These are phyloP conservation scores for Cephus rjabovi DNA, from an alignment of 2,888 invertebrate species.

Conservation along the genomic window DNA sequence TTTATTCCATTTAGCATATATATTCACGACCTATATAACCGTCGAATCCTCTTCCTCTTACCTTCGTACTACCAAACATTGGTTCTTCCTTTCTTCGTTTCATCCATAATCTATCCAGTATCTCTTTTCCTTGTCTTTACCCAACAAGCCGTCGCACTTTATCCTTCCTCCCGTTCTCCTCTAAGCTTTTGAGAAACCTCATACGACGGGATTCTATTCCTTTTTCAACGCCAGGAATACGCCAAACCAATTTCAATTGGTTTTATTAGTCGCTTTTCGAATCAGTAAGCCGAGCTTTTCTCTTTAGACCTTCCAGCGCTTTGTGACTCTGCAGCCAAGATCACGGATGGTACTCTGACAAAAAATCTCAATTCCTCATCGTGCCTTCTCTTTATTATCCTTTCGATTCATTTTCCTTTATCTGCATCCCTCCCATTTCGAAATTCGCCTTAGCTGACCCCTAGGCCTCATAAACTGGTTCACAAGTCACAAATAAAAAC, in stretches of 20 bases:
- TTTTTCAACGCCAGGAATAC: conserved; percentile 32
- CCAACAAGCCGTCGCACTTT: neutral
- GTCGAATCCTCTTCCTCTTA: neutral
- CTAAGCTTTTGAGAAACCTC: neutral
- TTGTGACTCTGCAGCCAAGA: conserved; percentile 9
- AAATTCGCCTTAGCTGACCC: neutral
- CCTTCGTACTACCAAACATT: neutral
- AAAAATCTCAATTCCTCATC: neutral
- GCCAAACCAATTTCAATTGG: conserved; percentile 52
- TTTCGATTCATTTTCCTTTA: neutral
- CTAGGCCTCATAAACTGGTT: neutral
- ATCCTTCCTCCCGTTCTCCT: neutral
- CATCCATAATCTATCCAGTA: neutral
- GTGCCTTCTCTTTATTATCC: neutral
- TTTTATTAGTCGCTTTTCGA: conserved; percentile 50
- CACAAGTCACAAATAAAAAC: neutral
- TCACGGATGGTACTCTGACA: neutral
- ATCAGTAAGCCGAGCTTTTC: conserved; percentile 34
- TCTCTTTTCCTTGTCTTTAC: neutral
- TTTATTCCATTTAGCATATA: neutral
- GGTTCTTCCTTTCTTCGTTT: neutral
- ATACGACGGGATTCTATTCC: conserved; percentile 19
- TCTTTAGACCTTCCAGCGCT: conserved; percentile 31
- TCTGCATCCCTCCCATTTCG: neutral
- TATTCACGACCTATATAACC: neutral